Base-by-base conservation (phyloP, 2,113 vertebrate genomes). In the Pungitius pungitius region DNA sequence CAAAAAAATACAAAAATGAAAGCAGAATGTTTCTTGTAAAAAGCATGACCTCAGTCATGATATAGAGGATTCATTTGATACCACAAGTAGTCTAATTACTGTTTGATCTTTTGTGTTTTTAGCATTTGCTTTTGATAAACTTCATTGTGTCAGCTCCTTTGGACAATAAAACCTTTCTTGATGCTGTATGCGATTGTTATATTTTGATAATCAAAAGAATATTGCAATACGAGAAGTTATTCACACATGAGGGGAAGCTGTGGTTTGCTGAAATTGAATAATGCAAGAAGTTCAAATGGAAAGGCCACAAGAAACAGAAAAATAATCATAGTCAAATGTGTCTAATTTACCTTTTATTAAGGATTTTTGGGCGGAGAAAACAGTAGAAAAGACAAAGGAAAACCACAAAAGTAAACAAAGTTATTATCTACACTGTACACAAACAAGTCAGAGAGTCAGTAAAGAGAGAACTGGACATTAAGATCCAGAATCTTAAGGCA, bases 361-460 rank as follows among this genome's bases (percentile, higher is more conserved):
- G 81, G 63, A 55, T 60, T 72, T 69, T 45, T 63, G 47, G 59
- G 26, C 78, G 39, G 74, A 42, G 80, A 65, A 63, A 77, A 74
- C 22, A 80, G 35, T 77, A 83, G 40, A 87, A 88, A 88, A 70
- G 62, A 72, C 63, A 87, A 80, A 77, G 26, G 30, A 6, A 58
- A 49, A 79, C 37, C 78, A 77, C 54, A 51, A 63, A 73, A 55
- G 8, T 30, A 73, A 51, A 73, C 58, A 74, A 79, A 75, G 61
- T 70, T 1, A 27, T 49, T 88, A 88, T 88, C 6, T 88, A 88
- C 89, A 89, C 86, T 87, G 75, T 89, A 90, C 90, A 92, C 63
- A 78, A 70, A 82, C 15, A 73, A 61, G 49, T 72, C 55, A 76
- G 54, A 71, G 57, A 73, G 74, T 80, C 73, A 73, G 61, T 75